Conservation (phyloP, 2,113 vertebrate genomes). For the Ceratotherium simum region DNA sequence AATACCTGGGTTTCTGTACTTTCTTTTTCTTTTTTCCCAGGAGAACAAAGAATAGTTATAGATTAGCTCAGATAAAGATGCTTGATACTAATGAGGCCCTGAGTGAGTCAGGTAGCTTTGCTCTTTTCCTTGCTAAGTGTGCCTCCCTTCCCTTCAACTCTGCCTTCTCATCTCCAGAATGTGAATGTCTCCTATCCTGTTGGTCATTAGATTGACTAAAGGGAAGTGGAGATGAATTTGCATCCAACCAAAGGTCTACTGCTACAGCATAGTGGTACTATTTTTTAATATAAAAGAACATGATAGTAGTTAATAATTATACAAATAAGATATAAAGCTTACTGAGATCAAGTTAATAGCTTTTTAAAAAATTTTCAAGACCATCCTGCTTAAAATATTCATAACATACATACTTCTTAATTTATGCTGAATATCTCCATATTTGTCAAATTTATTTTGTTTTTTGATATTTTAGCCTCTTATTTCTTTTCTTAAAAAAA, state of each 20-base stretch:
- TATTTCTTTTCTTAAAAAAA: not conserved
- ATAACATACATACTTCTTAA: not conserved
- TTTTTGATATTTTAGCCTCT: not conserved
- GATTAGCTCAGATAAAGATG: not conserved
- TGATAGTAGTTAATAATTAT: not conserved
- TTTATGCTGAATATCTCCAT: not conserved
- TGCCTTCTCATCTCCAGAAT: not conserved
- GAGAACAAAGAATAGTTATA: not conserved
- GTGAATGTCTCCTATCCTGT: not conserved
- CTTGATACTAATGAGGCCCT: not conserved
- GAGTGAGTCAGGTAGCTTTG: not conserved
- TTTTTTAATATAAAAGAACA: not conserved
- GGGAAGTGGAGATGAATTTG: not conserved
- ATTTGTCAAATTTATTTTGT: not conserved
- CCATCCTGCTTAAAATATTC: not conserved
- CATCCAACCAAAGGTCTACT: not conserved
- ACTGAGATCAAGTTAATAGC: not conserved
- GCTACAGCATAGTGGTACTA: not conserved
- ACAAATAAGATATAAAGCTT: not conserved
- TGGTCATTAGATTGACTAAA: not conserved
- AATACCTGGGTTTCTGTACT: not conserved
- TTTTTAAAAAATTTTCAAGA: not conserved
- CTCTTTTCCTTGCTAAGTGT: not conserved
- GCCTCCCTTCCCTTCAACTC: not conserved
- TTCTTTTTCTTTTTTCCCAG: constrained; percentile 22